Conservation (phyloP, 2,113 vertebrate genomes). For the Varanus salvator region DNA sequence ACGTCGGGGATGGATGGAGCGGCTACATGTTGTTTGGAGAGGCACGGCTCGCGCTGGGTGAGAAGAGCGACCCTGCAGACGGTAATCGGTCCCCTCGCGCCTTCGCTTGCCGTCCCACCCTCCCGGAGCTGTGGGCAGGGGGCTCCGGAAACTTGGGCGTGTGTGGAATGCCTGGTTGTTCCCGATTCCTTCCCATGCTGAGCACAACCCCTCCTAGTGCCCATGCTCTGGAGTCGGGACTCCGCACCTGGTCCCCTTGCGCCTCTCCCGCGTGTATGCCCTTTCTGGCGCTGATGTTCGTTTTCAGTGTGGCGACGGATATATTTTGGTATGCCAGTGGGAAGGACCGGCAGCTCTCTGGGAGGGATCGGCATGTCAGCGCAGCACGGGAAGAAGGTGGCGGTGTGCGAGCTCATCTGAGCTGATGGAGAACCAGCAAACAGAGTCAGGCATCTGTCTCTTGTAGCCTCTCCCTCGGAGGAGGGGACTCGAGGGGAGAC, state of each 20-base stretch:
- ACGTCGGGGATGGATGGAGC: background rate
- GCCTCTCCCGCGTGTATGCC: fast-evolving
- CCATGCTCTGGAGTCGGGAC: background rate
- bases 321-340: background rate
- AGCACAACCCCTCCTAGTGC: background rate
- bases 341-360: background rate
- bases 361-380: conserved; percentile 39
- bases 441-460: background rate
- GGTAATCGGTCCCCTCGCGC: background rate
- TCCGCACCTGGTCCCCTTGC: background rate
- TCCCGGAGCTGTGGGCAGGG: background rate
- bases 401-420: background rate
- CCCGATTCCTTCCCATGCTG: background rate
- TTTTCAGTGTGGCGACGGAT: fast-evolving
- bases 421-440: background rate
- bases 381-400: background rate
- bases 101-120: background rate
- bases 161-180: background rate
- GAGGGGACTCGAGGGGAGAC: background rate
- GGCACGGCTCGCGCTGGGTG: background rate
- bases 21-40: background rate
- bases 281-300: background rate
- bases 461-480: background rate
- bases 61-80: background rate
- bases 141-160: conserved; percentile 4